Conservation (phyloP, 2,113 vertebrate species). For the Lepus europaeus region DNA sequence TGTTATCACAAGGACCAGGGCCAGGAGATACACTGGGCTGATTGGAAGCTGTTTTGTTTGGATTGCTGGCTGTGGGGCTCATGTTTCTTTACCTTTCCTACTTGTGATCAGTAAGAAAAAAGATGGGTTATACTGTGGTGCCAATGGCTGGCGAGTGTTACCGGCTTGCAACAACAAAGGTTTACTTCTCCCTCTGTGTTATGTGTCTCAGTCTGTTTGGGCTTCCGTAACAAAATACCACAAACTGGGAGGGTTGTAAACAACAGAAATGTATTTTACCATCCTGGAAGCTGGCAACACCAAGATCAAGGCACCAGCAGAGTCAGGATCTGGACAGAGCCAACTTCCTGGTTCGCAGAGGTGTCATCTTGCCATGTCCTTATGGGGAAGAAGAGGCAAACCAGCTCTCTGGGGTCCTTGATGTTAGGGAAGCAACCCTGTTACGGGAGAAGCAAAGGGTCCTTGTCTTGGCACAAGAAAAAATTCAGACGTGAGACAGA, state of each 20-base stretch:
- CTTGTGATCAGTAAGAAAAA: neutral
- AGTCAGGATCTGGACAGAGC: neutral
- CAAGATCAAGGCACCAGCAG: no score
- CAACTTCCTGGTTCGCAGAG: neutral
- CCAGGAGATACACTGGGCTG: neutral
- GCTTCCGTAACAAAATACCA: neutral
- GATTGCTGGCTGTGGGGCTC: neutral
- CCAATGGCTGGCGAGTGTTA: neutral
- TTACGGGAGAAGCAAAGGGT: no score
- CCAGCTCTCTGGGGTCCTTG: neutral
- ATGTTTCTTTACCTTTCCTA: neutral
- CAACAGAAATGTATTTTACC: neutral
- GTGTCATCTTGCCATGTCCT: neutral
- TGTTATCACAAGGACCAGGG: neutral
- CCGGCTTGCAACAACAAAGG: neutral
- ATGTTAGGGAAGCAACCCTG: neutral
- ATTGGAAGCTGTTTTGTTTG: neutral
- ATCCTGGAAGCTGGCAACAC: neutral
- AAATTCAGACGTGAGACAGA: no score
- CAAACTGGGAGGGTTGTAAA: neutral
- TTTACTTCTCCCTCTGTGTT: neutral
- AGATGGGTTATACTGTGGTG: neutral
- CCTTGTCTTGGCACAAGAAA: no score
- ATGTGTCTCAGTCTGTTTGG: neutral
- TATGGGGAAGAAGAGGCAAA: neutral